Evolutionary conservation across 2,113 vertebrate species (phyloP), one percentile per base, ranked within the genome.

Genomic region (Pitta sordida): DNA sequence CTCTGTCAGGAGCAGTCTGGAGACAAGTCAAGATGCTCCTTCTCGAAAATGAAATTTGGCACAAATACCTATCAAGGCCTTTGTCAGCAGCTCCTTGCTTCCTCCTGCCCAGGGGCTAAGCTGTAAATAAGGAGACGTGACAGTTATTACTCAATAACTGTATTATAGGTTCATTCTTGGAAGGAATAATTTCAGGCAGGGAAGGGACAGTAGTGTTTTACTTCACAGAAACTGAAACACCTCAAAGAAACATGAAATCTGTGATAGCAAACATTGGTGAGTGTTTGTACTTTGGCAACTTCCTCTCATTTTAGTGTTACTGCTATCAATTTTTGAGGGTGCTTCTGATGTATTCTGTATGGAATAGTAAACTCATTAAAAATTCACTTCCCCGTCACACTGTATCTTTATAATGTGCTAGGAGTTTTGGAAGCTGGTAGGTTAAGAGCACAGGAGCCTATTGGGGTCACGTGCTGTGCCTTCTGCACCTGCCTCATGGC

Each of bases 391-490:
- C 16, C 36, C 68, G 44, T 76, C 73, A 80, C 7, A 0, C 1
- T 15, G 43, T 34, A 14, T 60, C 48, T 62, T 43, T 65, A 9
- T 39, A 65, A 53, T 0, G 11, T 15, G 32, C 32, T 7, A 27
- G 49, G 18, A 49, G 29, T 5, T 67, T 24, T n/a, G 39, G 58
- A 88, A 39, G 53, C 5, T 49, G 36, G 41, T 26, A 78, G 16
- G 14, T 19, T 2, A 52, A 23, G 15, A 70, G 18, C 1, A 10
- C 29, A n/a, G 46, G 52, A 1, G 0, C 21, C n/a, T 48, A 9
- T 8, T 0, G 0, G 48, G 17, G 23, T 81, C 1, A 0, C 30
- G 51, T 37, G 64, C 68, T 9, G 3, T 1, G 2, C 15, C 1
- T 2, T 49, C 44, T 1, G 5, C 36, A 18, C 16, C n/a, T 2